Evolutionary conservation across 2,888 invertebrate genomes (phyloP).

Genomic region (Athalia rosae): DNA sequence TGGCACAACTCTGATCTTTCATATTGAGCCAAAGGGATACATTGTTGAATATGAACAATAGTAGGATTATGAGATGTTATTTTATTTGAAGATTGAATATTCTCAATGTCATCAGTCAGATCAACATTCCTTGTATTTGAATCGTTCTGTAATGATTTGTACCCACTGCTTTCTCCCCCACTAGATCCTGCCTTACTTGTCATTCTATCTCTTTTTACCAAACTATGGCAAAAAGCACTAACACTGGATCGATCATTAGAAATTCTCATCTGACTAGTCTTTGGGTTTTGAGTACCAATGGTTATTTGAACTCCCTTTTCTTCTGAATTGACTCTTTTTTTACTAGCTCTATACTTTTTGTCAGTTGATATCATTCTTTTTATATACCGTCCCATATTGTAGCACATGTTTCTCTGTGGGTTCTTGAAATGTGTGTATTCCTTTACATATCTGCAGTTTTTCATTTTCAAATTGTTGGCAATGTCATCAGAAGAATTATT

Average conservation of each 20-base stretch:
- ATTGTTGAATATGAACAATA: background rate
- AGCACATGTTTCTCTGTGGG: constrained; percentile 21
- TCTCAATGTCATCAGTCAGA: background rate
- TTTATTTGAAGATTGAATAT: background rate
- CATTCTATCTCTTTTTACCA: background rate
- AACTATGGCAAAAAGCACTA: constrained; percentile 32
- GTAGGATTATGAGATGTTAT: background rate
- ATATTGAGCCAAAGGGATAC: background rate
- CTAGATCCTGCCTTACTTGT: constrained; percentile 21
- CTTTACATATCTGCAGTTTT: constrained; percentile 14
- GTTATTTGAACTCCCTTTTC: constrained; percentile 27
- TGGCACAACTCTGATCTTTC: background rate
- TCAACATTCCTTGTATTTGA: constrained; percentile 7
- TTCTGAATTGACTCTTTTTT: background rate
- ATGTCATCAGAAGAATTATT: constrained; percentile 10
- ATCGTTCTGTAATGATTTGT: constrained; percentile 38
- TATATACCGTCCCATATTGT: constrained; percentile 27
- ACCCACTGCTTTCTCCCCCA: constrained; percentile 43
- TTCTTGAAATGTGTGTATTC: constrained; percentile 28
- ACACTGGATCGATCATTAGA: constrained; percentile 25
- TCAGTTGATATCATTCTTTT: constrained; percentile 20
- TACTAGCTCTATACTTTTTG: constrained; percentile 6
- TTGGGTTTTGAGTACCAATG: constrained; percentile 22
- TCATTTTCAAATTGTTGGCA: background rate
- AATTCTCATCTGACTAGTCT: constrained; percentile 30